These are phyloP conservation scores for Acromyrmex heyeri DNA, from an alignment of 1,140 invertebrate species.

Conservation along the genomic window DNA sequence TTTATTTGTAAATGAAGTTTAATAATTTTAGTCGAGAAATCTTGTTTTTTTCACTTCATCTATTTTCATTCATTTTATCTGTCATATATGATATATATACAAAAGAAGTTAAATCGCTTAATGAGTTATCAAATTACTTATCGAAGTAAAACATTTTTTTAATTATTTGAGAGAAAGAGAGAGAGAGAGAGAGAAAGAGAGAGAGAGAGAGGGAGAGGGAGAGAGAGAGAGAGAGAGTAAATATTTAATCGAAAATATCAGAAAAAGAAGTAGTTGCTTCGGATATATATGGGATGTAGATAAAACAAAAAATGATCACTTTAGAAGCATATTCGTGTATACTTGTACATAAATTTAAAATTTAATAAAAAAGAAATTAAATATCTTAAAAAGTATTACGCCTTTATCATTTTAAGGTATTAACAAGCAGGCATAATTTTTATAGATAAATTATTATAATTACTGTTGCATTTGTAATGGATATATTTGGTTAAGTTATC, in stretches of 20 bases:
- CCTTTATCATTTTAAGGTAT: neutral
- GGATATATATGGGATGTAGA: too few relatives aligned
- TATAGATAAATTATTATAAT: neutral
- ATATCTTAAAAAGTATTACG: neutral
- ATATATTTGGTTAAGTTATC: neutral
- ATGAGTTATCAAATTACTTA: neutral
- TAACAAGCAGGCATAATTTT: neutral
- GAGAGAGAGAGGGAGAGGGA: too few relatives aligned
- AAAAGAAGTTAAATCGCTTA: neutral
- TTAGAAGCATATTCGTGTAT: neutral
- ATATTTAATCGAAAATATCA: neutral
- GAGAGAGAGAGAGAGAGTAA: neutral
- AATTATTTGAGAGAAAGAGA: neutral
- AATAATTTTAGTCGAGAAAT: neutral
- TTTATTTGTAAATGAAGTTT: neutral
- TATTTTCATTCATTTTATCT: conserved; percentile 21
- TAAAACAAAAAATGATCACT: neutral
- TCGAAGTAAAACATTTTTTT: neutral
- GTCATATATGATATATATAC: neutral
- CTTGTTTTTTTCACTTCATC: conserved; percentile 12
- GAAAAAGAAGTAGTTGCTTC: neutral
- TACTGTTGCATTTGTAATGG: neutral
- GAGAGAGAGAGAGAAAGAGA: too few relatives aligned
- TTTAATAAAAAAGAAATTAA: neutral
- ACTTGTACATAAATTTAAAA: neutral